A percentile compares a stretch with the other conserved stretches of the same genome.
Evolutionary conservation across 2,113 vertebrate species (phyloP).

Genomic region (Siphamia tubifer): DNA sequence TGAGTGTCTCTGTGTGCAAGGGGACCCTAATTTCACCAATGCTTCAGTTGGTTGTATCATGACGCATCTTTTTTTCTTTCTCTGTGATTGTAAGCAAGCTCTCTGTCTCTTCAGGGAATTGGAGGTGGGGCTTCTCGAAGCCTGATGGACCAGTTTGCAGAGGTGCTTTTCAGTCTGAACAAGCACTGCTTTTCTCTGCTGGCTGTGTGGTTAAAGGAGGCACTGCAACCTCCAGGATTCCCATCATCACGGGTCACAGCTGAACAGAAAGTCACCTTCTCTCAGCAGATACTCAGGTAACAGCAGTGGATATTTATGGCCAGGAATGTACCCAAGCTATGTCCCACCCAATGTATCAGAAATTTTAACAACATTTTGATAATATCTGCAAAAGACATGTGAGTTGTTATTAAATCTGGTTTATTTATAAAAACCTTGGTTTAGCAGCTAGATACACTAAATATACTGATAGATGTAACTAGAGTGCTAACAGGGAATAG

Average conservation of each 20-base stretch:
- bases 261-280: slow-evolving; percentile 95
- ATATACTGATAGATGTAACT: no score
- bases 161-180: slow-evolving; percentile 94
- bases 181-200: slow-evolving; percentile 96
- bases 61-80: background rate
- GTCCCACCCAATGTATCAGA: no score
- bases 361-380: no score
- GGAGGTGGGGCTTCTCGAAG: slow-evolving; percentile 95
- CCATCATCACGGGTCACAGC: slow-evolving; percentile 89
- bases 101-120: slow-evolving; percentile 81
- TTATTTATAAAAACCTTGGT: no score
- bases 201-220: slow-evolving; percentile 93
- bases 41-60: background rate
- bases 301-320: background rate
- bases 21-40: background rate
- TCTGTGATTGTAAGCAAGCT: background rate
- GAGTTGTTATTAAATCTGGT: no score
- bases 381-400: no score
- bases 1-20: no score
- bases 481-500: no score
- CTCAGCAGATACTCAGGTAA: slow-evolving; percentile 96
- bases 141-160: slow-evolving; percentile 97
- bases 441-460: no score
- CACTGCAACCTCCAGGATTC: slow-evolving; percentile 90
- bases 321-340: background rate